Percentiles rank a stretch among this genome's conserved stretches.
These are phyloP conservation scores for Neotoxoptera formosana DNA, from an alignment of 1,140 invertebrate genomes.

Conservation along the genomic window DNA sequence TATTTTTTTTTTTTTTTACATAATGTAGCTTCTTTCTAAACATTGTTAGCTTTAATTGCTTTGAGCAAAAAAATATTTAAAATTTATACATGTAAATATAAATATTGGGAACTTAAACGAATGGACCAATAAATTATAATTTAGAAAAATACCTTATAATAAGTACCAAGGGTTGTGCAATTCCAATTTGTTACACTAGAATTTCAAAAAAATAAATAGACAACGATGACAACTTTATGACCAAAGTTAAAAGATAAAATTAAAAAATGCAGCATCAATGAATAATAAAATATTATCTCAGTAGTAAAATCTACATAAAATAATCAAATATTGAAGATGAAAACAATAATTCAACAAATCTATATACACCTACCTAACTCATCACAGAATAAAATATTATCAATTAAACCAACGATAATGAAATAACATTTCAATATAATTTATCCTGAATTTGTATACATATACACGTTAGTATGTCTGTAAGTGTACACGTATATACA, in stretches of 20 bases:
- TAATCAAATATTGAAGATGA: conserved; percentile 10
- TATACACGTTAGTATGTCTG: not conserved
- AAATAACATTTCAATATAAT: not conserved
- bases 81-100: not conserved
- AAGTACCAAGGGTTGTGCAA: conserved; percentile 55
- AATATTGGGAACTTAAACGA: not conserved
- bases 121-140: not conserved
- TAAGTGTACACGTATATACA: not conserved
- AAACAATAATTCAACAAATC: not conserved
- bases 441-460: not conserved
- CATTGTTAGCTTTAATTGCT: not conserved
- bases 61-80: not conserved
- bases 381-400: conserved; percentile 8
- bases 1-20: not conserved
- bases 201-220: conserved; percentile 11
- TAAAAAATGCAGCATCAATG: conserved; percentile 1
- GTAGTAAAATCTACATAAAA: not conserved
- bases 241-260: not conserved
- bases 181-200: conserved; percentile 34
- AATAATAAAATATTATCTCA: conserved; percentile 20
- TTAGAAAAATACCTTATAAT: conserved; percentile 21
- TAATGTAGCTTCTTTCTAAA: not conserved
- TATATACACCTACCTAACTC: conserved; percentile 24
- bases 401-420: conserved; percentile 17
- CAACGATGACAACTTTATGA: not conserved